Conservation (phyloP, 2,888 invertebrate species). For the Ennomos quercinarius region DNA sequence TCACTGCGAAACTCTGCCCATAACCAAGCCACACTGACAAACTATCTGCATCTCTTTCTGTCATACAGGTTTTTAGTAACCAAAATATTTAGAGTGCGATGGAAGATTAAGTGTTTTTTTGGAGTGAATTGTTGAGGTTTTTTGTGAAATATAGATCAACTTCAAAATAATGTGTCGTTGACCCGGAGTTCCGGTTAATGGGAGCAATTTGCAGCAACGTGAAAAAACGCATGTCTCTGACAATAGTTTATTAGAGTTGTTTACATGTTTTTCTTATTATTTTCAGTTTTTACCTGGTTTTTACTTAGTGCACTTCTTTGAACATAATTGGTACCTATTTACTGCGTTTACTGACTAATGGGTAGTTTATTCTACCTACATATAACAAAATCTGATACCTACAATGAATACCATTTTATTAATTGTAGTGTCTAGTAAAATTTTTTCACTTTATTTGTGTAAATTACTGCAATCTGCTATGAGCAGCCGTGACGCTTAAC, state of each 20-base stretch:
- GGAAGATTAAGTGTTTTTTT: slow-evolving; percentile 55
- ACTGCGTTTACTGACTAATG: neutral
- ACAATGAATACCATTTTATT: too few relatives aligned
- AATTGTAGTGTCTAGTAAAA: too few relatives aligned
- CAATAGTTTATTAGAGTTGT: slow-evolving; percentile 25
- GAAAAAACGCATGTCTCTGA: slow-evolving; percentile 40
- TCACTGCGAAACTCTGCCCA: slow-evolving; percentile 78
- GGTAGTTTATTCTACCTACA: too few relatives aligned
- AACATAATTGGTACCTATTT: neutral
- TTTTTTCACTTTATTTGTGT: too few relatives aligned
- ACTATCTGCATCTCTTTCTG: slow-evolving; percentile 61
- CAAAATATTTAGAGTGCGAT: slow-evolving; percentile 53
- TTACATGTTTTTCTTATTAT: slow-evolving; percentile 7
- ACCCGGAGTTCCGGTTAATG: slow-evolving; percentile 61
- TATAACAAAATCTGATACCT: too few relatives aligned
- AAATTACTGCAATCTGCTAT: too few relatives aligned
- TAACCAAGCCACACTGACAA: slow-evolving; percentile 52
- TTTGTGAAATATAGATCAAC: slow-evolving; percentile 82
- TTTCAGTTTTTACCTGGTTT: slow-evolving; percentile 1
- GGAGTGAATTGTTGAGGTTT: slow-evolving; percentile 64
- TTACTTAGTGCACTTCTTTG: slow-evolving; percentile 1
- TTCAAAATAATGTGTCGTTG: slow-evolving; percentile 78
- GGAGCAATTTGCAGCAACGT: slow-evolving; percentile 45
- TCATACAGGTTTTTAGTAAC: slow-evolving; percentile 34
- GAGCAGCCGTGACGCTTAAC: too few relatives aligned